A percentile compares a stretch with the other conserved stretches of the same genome.
phyloP scores from a whole-genome alignment of 2,888 invertebrate species.

The Protophormia terraenovae region DNA sequence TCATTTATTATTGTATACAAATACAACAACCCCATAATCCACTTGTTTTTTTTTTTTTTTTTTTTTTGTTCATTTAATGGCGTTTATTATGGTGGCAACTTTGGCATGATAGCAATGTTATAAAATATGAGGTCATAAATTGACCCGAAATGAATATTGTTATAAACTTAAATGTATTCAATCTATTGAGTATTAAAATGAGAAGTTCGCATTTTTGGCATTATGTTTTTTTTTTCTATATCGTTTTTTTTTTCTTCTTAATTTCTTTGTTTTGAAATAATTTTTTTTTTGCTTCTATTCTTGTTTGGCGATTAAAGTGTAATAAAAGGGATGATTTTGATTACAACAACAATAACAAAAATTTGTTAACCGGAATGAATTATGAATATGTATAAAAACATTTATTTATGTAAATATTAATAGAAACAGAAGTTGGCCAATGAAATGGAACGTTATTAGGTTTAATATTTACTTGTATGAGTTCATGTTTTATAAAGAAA shows the following conservation, averaged over 20 bases:
- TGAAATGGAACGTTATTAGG: background rate
- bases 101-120: conserved; percentile 59
- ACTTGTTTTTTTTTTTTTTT: no score
- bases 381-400: conserved; percentile 49
- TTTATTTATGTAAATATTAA: conserved; percentile 37
- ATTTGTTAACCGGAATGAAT: conserved; percentile 54
- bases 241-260: no score
- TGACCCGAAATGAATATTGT: conserved; percentile 69
- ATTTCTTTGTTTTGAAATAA: conserved; percentile 21
- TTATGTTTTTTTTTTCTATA: conserved; percentile 3
- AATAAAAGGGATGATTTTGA: conserved; percentile 65
- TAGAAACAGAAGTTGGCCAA: conserved; percentile 25
- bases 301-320: conserved; percentile 62
- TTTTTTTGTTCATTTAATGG: conserved; percentile 69
- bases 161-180: conserved; percentile 62
- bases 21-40: conserved; percentile 74
- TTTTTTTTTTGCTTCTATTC: background rate
- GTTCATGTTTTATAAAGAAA: no score
- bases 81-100: conserved; percentile 69
- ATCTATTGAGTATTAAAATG: conserved; percentile 48
- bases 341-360: conserved; percentile 52
- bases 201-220: conserved; percentile 3
- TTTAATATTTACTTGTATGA: background rate
- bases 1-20: conserved; percentile 27
- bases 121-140: conserved; percentile 71